Percentiles rank a stretch among this genome's conserved stretches.
phyloP scores from a whole-genome alignment of 2,888 invertebrate species.

The Melanostoma mellinum region DNA sequence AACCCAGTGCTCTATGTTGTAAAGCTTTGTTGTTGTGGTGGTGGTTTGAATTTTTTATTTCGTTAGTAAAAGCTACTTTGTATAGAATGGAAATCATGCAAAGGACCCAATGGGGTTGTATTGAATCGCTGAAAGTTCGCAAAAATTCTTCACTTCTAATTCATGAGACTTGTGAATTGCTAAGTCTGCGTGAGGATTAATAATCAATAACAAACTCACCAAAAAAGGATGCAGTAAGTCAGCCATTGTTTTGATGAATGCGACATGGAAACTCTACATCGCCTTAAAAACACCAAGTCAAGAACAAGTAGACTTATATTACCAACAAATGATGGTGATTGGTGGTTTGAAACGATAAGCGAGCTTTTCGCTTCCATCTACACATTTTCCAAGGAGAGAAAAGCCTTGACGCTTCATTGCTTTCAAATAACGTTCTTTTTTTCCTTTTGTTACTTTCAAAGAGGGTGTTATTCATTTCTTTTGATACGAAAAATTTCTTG shows the following conservation, averaged over 20 bases:
- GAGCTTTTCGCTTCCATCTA: conserved; percentile 51
- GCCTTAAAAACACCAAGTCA: neutral
- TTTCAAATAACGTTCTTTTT: conserved; percentile 62
- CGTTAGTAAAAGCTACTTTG: conserved; percentile 39
- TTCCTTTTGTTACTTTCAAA: conserved; percentile 10
- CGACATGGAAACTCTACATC: neutral
- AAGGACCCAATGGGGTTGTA: too few species aligned
- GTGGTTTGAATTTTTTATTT: conserved; percentile 56
- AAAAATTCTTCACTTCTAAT: too few species aligned
- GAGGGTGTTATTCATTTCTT: conserved; percentile 29
- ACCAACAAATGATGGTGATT: conserved; percentile 49
- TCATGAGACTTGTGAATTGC: too few species aligned
- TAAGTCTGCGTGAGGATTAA: too few species aligned
- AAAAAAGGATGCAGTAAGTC: too few species aligned
- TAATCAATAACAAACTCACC: too few species aligned
- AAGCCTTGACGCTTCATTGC: conserved; percentile 70
- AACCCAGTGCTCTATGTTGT: neutral
- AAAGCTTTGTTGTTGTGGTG: neutral
- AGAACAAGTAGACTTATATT: conserved; percentile 49
- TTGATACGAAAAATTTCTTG: conserved; percentile 21
- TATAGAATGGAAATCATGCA: too few species aligned
- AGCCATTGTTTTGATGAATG: neutral
- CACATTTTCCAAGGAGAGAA: conserved; percentile 50
- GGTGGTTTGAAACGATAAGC: conserved; percentile 42
- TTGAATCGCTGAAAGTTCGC: too few species aligned